Conservation (phyloP, 1,140 invertebrate genomes). For the Megalopta genalis region DNA sequence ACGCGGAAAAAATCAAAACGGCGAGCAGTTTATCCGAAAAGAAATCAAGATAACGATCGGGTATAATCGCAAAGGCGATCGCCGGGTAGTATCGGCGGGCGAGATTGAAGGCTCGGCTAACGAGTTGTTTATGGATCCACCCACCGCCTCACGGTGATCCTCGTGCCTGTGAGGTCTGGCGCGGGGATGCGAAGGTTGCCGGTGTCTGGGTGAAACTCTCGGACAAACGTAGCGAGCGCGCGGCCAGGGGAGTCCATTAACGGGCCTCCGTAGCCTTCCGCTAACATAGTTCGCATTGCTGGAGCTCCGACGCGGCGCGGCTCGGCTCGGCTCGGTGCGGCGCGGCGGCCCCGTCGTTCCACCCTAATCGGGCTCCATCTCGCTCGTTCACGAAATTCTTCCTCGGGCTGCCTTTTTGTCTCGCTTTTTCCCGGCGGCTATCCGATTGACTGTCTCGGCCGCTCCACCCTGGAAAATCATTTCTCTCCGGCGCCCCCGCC, state of each 20-base stretch:
- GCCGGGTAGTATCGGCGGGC: conserved; percentile 58
- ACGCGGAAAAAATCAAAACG: conserved; percentile 22
- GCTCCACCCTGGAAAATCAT: conserved; percentile 8
- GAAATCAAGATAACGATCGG: conserved; percentile 62
- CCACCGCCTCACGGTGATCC: conserved; percentile 60
- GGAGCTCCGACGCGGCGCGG: conserved; percentile 19
- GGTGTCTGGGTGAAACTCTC: conserved; percentile 4
- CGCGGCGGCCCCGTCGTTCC: conserved; percentile 46
- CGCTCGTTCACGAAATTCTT: conserved; percentile 31
- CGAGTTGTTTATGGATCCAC: conserved; percentile 77
- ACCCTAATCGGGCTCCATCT: conserved; percentile 17
- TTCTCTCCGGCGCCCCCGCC: conserved; percentile 14
- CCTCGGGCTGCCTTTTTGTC: conserved; percentile 3
- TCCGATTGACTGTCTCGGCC: conserved; percentile 27
- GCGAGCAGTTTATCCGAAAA: conserved; percentile 38
- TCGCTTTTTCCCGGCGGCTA: conserved; percentile 2
- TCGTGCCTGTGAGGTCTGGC: not conserved
- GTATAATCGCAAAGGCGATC: conserved; percentile 63
- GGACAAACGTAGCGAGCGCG: conserved; percentile 33
- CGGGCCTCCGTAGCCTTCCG: conserved; percentile 59
- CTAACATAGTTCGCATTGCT: conserved; percentile 66
- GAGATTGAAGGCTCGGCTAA: conserved; percentile 76
- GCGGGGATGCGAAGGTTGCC: no score
- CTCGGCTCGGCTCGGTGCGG: no score
- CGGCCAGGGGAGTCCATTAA: conserved; percentile 74